Conservation (phyloP, 2,113 vertebrate species). For the Colinus virginianus region DNA sequence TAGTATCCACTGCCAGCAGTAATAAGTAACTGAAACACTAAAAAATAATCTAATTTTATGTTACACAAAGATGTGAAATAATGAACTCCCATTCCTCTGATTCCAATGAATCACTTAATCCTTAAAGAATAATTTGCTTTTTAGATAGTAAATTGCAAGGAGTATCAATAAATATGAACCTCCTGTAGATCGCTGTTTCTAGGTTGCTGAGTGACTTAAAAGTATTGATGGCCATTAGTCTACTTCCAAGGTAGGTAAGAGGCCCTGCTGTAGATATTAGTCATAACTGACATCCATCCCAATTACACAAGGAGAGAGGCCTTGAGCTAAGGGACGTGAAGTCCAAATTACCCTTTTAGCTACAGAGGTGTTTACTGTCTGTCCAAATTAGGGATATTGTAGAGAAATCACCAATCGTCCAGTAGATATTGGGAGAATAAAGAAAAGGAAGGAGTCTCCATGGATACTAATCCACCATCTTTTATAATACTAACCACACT, state of each 20-base stretch:
- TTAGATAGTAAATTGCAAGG: neutral
- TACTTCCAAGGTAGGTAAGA: neutral
- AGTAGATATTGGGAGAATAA: neutral
- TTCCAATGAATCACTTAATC: neutral
- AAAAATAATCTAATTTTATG: neutral
- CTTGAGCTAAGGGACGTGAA: neutral
- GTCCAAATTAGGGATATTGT: conserved; percentile 10
- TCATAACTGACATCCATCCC: neutral
- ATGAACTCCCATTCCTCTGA: neutral
- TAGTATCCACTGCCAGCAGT: neutral
- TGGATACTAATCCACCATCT: conserved; percentile 53
- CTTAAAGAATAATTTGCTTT: neutral
- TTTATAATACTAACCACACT: neutral
- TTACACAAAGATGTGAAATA: neutral
- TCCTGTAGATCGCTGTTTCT: neutral
- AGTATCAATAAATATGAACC: neutral
- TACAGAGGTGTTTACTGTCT: conserved; percentile 19
- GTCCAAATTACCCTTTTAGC: neutral
- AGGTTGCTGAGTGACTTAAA: neutral
- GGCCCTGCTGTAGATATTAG: neutral
- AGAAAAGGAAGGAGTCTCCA: conserved; percentile 19
- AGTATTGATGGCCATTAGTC: neutral
- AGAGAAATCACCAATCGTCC: neutral
- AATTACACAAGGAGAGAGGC: neutral
- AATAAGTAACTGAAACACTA: neutral